Base-by-base conservation (phyloP, 2,113 vertebrate genomes). In the Australoheros scitulus region DNA sequence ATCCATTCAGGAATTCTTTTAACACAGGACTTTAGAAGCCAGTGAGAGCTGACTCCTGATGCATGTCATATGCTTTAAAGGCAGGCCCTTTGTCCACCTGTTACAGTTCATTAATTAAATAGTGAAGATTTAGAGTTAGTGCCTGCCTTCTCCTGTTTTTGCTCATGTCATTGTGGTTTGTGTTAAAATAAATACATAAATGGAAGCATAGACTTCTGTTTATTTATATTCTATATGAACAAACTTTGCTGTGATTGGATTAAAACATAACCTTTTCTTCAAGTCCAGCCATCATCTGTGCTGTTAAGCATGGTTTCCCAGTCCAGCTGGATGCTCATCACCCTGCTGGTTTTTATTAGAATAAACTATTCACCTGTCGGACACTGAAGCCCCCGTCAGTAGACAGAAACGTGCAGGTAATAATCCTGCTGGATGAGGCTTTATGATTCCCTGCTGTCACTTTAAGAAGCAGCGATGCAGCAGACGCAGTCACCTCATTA, bases 401-500 rank as follows among this genome's bases (percentile, higher is more conserved):
- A 60, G n/a, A 4, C 72, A 6, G 20, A 60, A 5, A 43, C 26
- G 58, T 63, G 79, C 76, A 3, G 43, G 22, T 36, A 52, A 41
- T 38, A 10, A 17, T 29, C n/a, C 55, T 32, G 61, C 14, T 11
- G 6, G 41, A 80, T 61, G 79, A 76, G 60, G 74, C 77, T 0
- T 74, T 3, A 57, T 60, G 29, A 81, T 26, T 63, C 72, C 56
- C n/a, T 47, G 7, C 93, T 93, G 93, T 88, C 90, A 18, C 95
- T 95, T 95, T 95, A 95, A 95, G 94, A 93, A 77, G 83, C 89
- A 41, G 58, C 87, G 90, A 82, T 61, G 90, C 92, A 86, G 90
- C 87, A 91, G 88, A 82, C 88, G 92, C 93, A 93, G 84, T 92
- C 50, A 83, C 90, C 88, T 94, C 91, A 88, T 90, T 87, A 77